Percentiles rank a stretch among this genome's conserved stretches.
These are phyloP conservation scores for Megaceryle maxima DNA, from an alignment of 2,113 vertebrate species.

Conservation along the genomic window DNA sequence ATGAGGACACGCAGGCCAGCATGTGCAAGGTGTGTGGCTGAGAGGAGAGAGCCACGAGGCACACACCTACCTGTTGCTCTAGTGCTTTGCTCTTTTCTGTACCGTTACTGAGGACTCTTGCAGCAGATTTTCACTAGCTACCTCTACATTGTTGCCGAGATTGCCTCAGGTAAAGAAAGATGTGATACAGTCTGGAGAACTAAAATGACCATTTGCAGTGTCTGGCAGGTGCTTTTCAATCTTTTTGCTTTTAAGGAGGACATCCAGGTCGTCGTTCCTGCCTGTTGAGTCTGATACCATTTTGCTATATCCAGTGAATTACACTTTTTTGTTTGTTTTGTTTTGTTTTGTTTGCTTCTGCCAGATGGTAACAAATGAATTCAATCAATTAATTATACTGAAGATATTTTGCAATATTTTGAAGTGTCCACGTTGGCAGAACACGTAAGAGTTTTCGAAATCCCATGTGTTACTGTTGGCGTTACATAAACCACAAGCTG, in stretches of 20 bases:
- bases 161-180: background rate
- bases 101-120: background rate
- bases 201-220: background rate
- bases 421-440: background rate
- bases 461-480: accelerated
- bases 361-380: background rate
- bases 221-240: background rate
- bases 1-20: background rate
- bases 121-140: background rate
- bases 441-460: background rate
- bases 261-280: background rate
- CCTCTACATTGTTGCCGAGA: background rate
- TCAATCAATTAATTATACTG: background rate
- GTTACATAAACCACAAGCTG: background rate
- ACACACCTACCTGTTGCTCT: background rate
- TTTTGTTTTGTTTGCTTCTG: background rate
- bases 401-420: background rate
- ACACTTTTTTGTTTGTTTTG: background rate
- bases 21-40: accelerated
- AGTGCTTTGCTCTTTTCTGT: background rate
- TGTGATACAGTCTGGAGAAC: background rate
- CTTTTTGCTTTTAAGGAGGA: background rate
- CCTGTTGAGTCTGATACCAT: background rate
- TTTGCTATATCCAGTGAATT: background rate
- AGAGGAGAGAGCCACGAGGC: background rate